phyloP scores from a whole-genome alignment of 2,888 invertebrate species.

The Choristoneura rosaceana region DNA sequence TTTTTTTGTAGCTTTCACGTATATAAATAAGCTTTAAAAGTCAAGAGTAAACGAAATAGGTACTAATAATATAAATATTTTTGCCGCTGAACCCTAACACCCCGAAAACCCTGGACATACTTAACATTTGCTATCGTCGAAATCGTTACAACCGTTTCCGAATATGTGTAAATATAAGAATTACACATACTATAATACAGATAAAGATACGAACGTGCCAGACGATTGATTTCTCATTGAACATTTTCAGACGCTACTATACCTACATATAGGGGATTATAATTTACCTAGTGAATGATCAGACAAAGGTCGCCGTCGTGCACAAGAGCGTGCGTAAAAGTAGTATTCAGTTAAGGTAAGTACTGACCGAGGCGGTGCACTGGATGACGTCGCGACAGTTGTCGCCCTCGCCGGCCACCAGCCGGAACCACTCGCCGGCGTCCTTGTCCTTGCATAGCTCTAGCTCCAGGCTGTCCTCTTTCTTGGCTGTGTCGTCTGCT shows the following conservation, averaged over 20 bases:
- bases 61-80: too few relatives aligned
- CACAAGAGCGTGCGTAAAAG: slow-evolving; percentile 48
- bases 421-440: slow-evolving; percentile 97
- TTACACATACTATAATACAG: slow-evolving; percentile 12
- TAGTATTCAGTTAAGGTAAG: slow-evolving; percentile 52
- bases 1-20: too few relatives aligned
- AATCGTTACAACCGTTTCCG: too few relatives aligned
- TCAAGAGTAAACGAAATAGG: too few relatives aligned
- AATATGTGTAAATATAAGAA: not conserved
- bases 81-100: too few relatives aligned
- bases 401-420: slow-evolving; percentile 95
- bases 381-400: slow-evolving; percentile 98
- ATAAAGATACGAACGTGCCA: not conserved
- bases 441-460: slow-evolving; percentile 97
- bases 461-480: slow-evolving; percentile 94
- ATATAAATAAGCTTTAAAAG: too few relatives aligned
- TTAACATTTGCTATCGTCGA: too few relatives aligned
- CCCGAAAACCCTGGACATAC: too few relatives aligned
- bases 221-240: not conserved
- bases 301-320: slow-evolving; percentile 44
- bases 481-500: slow-evolving; percentile 88
- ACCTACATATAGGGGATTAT: slow-evolving; percentile 7
- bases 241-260: not conserved
- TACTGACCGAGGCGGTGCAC: slow-evolving; percentile 95
- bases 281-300: slow-evolving; percentile 10